Base-by-base conservation (phyloP, 1,140 invertebrate species). In the Anagrus nilaparvatae region DNA sequence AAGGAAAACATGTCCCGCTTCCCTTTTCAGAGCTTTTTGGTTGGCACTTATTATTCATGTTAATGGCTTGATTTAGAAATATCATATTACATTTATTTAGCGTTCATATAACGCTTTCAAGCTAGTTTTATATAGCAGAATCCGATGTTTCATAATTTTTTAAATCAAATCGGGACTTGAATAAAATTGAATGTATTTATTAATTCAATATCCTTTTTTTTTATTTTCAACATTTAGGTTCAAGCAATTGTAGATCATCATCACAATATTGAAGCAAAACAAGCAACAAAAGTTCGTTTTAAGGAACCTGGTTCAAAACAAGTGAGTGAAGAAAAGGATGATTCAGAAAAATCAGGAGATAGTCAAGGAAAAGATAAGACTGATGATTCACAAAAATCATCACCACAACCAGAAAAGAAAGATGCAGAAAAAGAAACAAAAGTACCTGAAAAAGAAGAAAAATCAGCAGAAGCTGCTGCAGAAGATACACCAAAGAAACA, bases 171-270 rank as follows among this genome's bases (percentile, higher is more conserved):
- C n/a, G n/a, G n/a, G n/a, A n/a, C n/a, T n/a, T n/a, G n/a, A n/a
- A n/a, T n/a, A n/a, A n/a, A n/a, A n/a, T n/a, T n/a, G n/a, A n/a
- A n/a, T n/a, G n/a, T n/a, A n/a, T n/a, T n/a, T n/a, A n/a, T n/a
- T n/a, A n/a, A n/a, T n/a, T n/a, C n/a, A n/a, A n/a, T n/a, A n/a
- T n/a, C n/a, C n/a, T n/a, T n/a, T n/a, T n/a, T n/a, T n/a, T n/a
- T n/a, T n/a, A n/a, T n/a, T n/a, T n/a, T n/a, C n/a, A n/a, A 16
- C 18, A 42, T 31, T 47, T 49, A 91, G 87, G 87, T 92, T 20
- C 88, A 93, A 75, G 81, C 84, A 17, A 92, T 94, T 51, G 81
- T 94, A 24, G 89, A 95, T 65, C 84, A 89, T 55, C 84, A 89
- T 55, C 85, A 91, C 60, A 71, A 71, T 44, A 70, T 75, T 43